Evolutionary conservation across 2,797 vertebrate genomes (phyloP), one percentile per base, ranked within the genome.

Genomic region (Oophaga sylvatica): DNA sequence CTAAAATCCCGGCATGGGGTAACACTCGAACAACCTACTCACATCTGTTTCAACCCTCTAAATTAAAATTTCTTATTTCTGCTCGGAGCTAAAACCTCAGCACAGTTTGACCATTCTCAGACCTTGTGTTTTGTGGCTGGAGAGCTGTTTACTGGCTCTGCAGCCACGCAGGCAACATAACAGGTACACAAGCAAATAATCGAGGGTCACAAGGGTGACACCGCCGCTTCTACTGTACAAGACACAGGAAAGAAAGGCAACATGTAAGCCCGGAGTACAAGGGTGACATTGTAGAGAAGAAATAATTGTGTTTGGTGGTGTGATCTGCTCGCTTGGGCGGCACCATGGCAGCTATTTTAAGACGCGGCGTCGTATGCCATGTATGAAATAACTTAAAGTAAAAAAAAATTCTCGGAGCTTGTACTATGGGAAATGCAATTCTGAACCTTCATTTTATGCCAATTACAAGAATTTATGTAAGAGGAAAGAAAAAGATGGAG

Each of bases 21-120:
- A 73, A 82, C 56, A 56, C 80, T 76, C 26, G 5, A 31, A 57
- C 86, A 87, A 77, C 86, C 86, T 87, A 82, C 80, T 87, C 86
- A 81, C 86, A 87, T 87, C 80, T 87, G 70, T 82, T 87, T 56
- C 85, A 81, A 63, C 80, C 86, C 86, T 65, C 35, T 80, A 76
- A 87, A 82, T 76, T 82, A 81, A 62, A 71, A 82, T n/a, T 82
- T 73, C 80, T 65, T 29, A 81, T 82, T 67, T 63, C 57, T 45
- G 75, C 59, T 73, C 70, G 16, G 79, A 63, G 79, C 85, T 31
- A 62, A 41, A 82, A 75, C 22, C 62, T 11, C 53, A 16, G 75
- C 73, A 70, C 53, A 65, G 62, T 78, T 22, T 70, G 76, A 78
- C 67, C 45, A 56, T 57, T 56, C 70, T 82, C 59, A 56, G 79